Evolutionary conservation across 2,113 vertebrate species (phyloP), one percentile per base, ranked within the genome.

Genomic region (Microtus richardsoni): DNA sequence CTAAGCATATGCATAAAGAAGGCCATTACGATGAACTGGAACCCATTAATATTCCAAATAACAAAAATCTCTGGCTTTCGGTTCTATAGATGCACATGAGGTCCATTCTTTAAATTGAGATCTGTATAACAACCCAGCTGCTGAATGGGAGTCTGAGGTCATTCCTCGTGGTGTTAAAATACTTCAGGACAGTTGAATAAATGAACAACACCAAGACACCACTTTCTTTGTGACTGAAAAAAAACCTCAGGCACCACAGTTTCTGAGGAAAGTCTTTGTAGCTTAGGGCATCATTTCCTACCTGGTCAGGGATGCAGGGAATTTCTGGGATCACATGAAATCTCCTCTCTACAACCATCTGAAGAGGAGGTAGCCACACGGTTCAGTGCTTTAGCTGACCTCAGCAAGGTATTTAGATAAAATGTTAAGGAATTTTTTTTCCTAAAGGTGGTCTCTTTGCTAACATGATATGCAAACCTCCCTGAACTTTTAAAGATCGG

Each of bases 1-100:
- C 49, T 95, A 92, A 93, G 64, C 52, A 77, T 26, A 70, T 33
- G 75, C 28, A 68, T 60, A 68, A 70, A 54, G 39, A 85, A 86
- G 7, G 44, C 39, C 11, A n/a, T 82, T 89, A 80, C 41, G 17
- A 28, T 62, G 80, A 30, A 28, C n/a, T 62, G 41, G 39, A 71
- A 86, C 44, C 66, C 33, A 91, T 80, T 94, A 97, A 84, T 91
- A 93, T 92, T 96, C 95, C 96, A 97, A 96, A 94, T 96, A 98
- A 64, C 36, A 71, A 47, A 9, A 2, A 66, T 74, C 97, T 94
- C 92, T 71, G 96, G 74, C 89, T 94, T 97, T 91, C 93, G 95
- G 95, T 93, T 96, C 85, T 73, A 80, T 93, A 97, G 91, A 70
- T 94, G 62, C 91, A 90, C 89, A 92, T 91, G 93, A 0, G 9